Conservation (phyloP, 2,888 invertebrate species). For the Drosophila nigricruria region DNA sequence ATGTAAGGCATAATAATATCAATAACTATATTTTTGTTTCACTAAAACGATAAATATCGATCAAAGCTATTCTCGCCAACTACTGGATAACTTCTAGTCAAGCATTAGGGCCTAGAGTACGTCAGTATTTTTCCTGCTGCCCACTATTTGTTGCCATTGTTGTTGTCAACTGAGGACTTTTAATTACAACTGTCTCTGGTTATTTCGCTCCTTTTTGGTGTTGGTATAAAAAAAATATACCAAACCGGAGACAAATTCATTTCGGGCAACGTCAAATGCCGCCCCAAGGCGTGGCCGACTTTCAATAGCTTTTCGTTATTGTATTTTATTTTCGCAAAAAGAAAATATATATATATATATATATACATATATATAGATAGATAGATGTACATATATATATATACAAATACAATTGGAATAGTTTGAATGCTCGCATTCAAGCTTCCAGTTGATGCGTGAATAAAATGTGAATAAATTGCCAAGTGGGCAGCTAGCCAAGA, state of each 20-base stretch:
- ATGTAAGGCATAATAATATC: too few species aligned
- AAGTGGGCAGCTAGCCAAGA: conserved; percentile 43
- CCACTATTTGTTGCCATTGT: conserved; percentile 16
- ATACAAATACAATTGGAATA: conserved; percentile 28
- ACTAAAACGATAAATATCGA: conserved; percentile 2
- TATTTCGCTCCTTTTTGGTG: conserved; percentile 21
- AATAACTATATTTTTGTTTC: too few species aligned
- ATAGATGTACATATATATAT: not conserved
- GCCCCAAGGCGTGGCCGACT: conserved; percentile 28
- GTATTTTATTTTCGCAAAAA: conserved; percentile 9
- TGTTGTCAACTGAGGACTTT: conserved; percentile 53
- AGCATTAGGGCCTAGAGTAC: not conserved
- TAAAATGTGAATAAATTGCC: conserved; percentile 62
- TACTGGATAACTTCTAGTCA: not conserved
- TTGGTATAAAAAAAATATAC: not conserved
- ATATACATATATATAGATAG: not conserved
- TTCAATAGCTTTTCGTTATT: conserved; percentile 31
- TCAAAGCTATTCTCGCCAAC: not conserved
- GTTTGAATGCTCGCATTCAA: conserved; percentile 30
- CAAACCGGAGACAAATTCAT: conserved; percentile 69
- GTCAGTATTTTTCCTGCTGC: not conserved
- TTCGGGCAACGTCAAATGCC: conserved; percentile 53
- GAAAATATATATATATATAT: not conserved
- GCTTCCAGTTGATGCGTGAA: conserved; percentile 50
- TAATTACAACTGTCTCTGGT: conserved; percentile 67